A percentile compares a stretch with the other conserved stretches of the same genome.
Conservation (phyloP, 2,113 vertebrate species). For the Anthoscopus minutus region DNA sequence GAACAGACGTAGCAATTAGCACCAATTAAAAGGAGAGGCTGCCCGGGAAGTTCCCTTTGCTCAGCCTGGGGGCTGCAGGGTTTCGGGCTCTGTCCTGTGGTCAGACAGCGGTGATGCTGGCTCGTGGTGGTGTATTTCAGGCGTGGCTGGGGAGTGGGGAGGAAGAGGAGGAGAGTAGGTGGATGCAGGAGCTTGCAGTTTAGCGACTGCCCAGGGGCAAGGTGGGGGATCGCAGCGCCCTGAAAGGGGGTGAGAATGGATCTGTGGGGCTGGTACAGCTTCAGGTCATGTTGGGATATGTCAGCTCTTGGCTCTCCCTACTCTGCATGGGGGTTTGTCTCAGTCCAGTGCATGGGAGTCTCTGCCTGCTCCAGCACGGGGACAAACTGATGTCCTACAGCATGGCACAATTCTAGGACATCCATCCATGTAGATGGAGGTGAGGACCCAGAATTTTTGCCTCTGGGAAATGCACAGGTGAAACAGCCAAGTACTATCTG, state of each 20-base stretch:
- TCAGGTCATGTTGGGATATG: background rate
- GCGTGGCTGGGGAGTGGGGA: background rate
- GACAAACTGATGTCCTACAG: background rate
- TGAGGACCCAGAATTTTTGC: background rate
- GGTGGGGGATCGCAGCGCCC: background rate
- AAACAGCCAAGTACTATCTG: background rate
- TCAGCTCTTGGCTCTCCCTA: background rate
- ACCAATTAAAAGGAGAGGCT: conserved; percentile 70
- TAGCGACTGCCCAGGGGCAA: background rate
- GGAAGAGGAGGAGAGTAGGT: background rate
- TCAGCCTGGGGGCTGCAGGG: background rate
- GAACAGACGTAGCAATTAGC: conserved; percentile 71
- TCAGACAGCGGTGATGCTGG: background rate
- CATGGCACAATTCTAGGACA: background rate
- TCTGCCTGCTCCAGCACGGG: background rate
- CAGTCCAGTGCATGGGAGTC: background rate
- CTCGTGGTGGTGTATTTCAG: background rate
- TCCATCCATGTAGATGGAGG: background rate
- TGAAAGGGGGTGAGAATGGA: background rate
- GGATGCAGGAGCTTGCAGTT: background rate
- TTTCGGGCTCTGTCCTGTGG: background rate
- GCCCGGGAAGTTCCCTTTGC: conserved; percentile 51
- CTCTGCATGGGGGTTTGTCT: background rate
- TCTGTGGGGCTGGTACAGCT: background rate
- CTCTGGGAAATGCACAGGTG: background rate